Evolutionary conservation across 2,888 invertebrate species (phyloP), one percentile per base, ranked within the genome.

Genomic region (Campaea margaritaria): DNA sequence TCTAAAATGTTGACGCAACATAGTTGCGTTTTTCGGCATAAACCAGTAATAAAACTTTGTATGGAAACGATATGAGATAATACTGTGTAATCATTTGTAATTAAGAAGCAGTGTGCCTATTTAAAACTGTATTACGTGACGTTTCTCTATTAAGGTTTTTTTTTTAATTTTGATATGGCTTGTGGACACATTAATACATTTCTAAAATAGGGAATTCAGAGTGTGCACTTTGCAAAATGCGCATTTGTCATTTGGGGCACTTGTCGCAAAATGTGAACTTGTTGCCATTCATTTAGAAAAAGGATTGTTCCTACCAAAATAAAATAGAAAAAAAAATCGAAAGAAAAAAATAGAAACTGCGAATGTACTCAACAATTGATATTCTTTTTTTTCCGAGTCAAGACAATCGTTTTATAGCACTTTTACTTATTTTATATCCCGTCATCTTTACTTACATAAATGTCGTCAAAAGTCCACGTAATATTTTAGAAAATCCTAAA

Each of bases 1-100:
- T 7, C 31, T 31, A 9, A 31, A 7, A 48, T 0, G n/a, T 51
- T 51, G 34, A 43, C 43, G 43, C 43, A 51, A 34, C 43, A 10
- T 13, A 45, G 39, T 53, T 31, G 46, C 28, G 39, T 45, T 53
- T 53, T 52, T 45, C 5, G 14, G 53, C 13, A 53, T 53, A 53
- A 53, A 45, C 28, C 28, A 16, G 46, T 31, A 27, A 41, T 53
- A 46, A 53, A 53, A 53, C n/a, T 27, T 34, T 31, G 42, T 39
- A 53, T 46, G 46, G 28, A 28, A 46, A 53, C 28, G 14, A 28
- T 52, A 44, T 51, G 51, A 51, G 31, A 51, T 51, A 51, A 51
- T 48, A 31, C 41, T 51, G 42, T 51, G 51, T 16, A 51, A 51
- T 51, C 43, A 43, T 16, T 21, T 43, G 43, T 51, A 43, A 51